Evolutionary conservation across 2,113 vertebrate species (phyloP).

Genomic region (Mohoua ochrocephala): DNA sequence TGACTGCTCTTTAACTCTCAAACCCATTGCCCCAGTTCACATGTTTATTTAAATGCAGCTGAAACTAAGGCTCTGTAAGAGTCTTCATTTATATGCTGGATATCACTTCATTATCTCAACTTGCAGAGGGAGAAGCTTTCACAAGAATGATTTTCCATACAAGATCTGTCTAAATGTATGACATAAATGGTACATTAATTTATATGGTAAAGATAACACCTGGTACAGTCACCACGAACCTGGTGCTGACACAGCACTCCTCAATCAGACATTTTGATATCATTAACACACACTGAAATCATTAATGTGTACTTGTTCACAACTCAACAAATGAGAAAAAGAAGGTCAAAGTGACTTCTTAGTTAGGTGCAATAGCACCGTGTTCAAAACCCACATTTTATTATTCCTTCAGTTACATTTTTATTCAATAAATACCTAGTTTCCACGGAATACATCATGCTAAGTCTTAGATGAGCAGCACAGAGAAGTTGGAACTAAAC

Average conservation of each 20-base stretch:
- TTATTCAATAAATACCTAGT: conserved; percentile 85
- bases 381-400: conserved; percentile 56
- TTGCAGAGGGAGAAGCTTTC: neutral
- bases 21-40: neutral
- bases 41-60: neutral
- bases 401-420: conserved; percentile 65
- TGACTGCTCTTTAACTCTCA: neutral
- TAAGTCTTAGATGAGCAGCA: conserved; percentile 41
- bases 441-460: conserved; percentile 76
- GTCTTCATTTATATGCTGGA: neutral
- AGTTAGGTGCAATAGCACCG: neutral
- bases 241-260: neutral
- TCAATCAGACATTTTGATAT: neutral
- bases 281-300: neutral
- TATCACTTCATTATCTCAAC: neutral
- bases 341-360: neutral
- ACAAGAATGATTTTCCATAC: neutral
- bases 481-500: conserved; percentile 1
- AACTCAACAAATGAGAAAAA: neutral
- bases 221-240: neutral
- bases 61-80: neutral
- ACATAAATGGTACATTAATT: neutral
- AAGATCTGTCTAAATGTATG: neutral
- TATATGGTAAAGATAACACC: neutral
- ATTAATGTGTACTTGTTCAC: neutral